Conservation (phyloP, 2,888 invertebrate species). For the Diloba caeruleocephala region DNA sequence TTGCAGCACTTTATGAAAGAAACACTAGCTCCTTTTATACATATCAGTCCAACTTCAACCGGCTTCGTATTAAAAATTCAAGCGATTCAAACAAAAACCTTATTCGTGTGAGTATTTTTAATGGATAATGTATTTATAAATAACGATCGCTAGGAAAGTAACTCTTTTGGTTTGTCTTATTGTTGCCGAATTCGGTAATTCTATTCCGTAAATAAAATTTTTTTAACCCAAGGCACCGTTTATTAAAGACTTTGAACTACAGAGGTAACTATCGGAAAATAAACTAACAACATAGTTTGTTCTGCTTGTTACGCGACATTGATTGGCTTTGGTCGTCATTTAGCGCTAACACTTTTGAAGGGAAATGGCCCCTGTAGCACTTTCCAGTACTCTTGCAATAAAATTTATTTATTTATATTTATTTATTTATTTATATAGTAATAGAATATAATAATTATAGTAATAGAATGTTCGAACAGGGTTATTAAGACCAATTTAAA, state of each 20-base stretch:
- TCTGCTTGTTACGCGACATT: constrained; percentile 5
- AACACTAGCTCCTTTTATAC: constrained; percentile 41
- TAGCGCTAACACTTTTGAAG: not conserved
- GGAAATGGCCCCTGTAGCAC: not conserved
- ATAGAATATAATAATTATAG: too few species aligned
- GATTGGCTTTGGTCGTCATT: constrained; percentile 8
- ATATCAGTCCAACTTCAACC: constrained; percentile 1
- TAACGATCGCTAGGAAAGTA: too few species aligned
- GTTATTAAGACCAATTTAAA: not conserved
- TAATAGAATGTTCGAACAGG: too few species aligned
- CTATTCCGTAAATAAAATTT: too few species aligned
- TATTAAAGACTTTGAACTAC: not conserved
- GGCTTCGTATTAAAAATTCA: not conserved
- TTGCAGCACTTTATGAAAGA: constrained; percentile 54
- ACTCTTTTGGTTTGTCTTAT: too few species aligned
- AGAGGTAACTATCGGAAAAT: constrained; percentile 4
- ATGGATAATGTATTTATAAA: too few species aligned
- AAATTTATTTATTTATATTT: too few species aligned
- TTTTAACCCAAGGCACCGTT: too few species aligned
- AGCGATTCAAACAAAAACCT: not conserved
- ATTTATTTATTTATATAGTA: too few species aligned
- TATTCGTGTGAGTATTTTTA: not conserved
- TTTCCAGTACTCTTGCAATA: too few species aligned
- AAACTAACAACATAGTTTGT: not conserved
- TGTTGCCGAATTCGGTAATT: too few species aligned